Percentiles rank a stretch among this genome's conserved stretches.
Evolutionary conservation across 2,113 vertebrate genomes (phyloP).

Genomic region (Mustela nigripes): DNA sequence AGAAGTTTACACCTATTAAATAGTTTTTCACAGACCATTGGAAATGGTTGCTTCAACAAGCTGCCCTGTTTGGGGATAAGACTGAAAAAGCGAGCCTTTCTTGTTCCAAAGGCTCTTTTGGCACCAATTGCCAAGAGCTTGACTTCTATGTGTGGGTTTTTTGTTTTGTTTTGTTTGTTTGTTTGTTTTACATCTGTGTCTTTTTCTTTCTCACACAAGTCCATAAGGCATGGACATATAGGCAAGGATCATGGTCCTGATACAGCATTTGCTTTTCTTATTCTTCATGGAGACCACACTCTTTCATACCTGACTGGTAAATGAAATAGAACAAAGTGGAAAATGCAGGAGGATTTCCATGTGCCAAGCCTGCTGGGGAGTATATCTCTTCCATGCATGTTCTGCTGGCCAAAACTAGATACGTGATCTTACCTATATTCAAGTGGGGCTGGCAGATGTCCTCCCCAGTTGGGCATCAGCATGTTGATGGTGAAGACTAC

Average conservation of each 20-base stretch:
- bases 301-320: not conserved
- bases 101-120: not conserved
- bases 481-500: not conserved
- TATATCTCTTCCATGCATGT: not conserved
- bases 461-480: not conserved
- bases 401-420: not conserved
- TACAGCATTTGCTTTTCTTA: not conserved
- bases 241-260: not conserved
- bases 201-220: not conserved
- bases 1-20: not conserved
- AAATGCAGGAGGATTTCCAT: not conserved
- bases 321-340: not conserved
- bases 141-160: not conserved
- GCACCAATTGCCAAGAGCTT: not conserved
- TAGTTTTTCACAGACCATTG: not conserved
- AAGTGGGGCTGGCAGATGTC: not conserved
- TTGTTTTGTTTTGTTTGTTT: too few relatives aligned
- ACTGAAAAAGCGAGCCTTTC: not conserved
- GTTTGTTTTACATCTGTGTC: not conserved
- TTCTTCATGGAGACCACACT: not conserved
- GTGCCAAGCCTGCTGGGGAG: not conserved
- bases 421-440: not conserved
- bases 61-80: not conserved
- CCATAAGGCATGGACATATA: not conserved
- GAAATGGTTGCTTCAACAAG: constrained; percentile 1